Percentiles rank a stretch among this genome's conserved stretches.
Evolutionary conservation across 2,113 vertebrate genomes (phyloP).

Genomic region (Eleginops maclovinus): DNA sequence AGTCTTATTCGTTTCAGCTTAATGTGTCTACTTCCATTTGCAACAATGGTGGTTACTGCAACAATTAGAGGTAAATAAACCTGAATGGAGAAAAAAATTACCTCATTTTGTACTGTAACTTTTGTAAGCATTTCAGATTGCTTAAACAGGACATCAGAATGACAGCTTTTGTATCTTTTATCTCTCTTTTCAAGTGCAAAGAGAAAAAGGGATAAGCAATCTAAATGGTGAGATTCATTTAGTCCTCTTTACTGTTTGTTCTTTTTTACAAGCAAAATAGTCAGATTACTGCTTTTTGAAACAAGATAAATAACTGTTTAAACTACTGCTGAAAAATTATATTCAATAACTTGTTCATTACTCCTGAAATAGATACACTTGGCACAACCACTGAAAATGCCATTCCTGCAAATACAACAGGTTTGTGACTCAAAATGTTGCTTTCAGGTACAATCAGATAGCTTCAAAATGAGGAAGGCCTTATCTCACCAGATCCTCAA

Average conservation of each 20-base stretch:
- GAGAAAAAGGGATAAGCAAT: slow-evolving; percentile 66
- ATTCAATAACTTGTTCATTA: not conserved
- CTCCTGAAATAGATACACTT: slow-evolving; percentile 58
- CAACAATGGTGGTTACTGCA: slow-evolving; percentile 53
- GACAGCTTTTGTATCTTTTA: not conserved
- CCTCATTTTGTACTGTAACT: not conserved
- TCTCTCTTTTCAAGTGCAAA: slow-evolving; percentile 43
- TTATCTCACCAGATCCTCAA: slow-evolving; percentile 38
- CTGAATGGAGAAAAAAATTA: not conserved
- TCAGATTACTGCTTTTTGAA: not conserved
- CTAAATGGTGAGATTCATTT: slow-evolving; percentile 60
- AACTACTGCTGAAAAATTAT: not conserved
- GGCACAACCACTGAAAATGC: slow-evolving; percentile 33
- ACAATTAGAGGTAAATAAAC: slow-evolving; percentile 72
- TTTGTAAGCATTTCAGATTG: not conserved
- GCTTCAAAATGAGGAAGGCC: not conserved
- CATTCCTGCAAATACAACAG: slow-evolving; percentile 43
- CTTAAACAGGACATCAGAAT: not conserved
- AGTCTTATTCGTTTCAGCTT: slow-evolving; percentile 54
- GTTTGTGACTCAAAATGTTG: slow-evolving; percentile 49
- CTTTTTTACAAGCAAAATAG: not conserved
- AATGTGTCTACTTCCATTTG: slow-evolving; percentile 46
- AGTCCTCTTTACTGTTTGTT: not conserved
- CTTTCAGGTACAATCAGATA: not conserved
- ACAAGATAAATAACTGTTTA: not conserved